Evolutionary conservation across 2,888 invertebrate genomes (phyloP), one percentile per base, ranked within the genome.

Genomic region (Drosophila subquinaria): DNA sequence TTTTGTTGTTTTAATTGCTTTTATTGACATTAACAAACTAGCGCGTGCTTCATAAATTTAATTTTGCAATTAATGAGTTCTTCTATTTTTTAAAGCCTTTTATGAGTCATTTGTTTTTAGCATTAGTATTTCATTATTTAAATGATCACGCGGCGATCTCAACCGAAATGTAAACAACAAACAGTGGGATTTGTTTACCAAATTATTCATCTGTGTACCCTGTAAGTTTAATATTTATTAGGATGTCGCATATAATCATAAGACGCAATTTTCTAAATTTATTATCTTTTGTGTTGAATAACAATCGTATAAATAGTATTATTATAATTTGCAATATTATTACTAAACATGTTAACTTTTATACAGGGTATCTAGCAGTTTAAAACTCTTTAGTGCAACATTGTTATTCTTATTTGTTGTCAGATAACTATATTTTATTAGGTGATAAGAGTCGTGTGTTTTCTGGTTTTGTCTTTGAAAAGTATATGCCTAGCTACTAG

Each of bases 361-460:
- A 47, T 27, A 48, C 4, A 50, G 50, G 17, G 36, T 50, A 50
- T 48, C 6, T 11, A 3, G 5, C 4, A n/a, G n/a, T 42, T 40
- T 10, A n/a, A 40, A 50, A 33, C 3, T 10, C 11, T 4, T 11
- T 17, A 11, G 5, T 5, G 20, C 6, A 36, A 40, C 8, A 42
- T 15, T 17, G 8, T 56, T n/a, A n/a, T 35, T 20, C 6, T 23
- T 36, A 15, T n/a, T 2, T 6, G 30, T 42, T 15, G 11, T 43
- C 43, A 43, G 48, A 43, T 43, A 57, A 48, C 55, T 23, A 42
- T 56, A 57, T 52, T 65, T 17, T 47, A 76, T 64, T 60, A 56
- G 8, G 4, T 35, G 74, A 74, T 75, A 75, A 52, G 38, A 48
- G 23, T 15, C 10, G 36, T 9, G 17, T 13, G 20, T 6, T 43